These are phyloP conservation scores for Eolophus roseicapilla DNA, from an alignment of 2,113 vertebrate species.

Conservation along the genomic window DNA sequence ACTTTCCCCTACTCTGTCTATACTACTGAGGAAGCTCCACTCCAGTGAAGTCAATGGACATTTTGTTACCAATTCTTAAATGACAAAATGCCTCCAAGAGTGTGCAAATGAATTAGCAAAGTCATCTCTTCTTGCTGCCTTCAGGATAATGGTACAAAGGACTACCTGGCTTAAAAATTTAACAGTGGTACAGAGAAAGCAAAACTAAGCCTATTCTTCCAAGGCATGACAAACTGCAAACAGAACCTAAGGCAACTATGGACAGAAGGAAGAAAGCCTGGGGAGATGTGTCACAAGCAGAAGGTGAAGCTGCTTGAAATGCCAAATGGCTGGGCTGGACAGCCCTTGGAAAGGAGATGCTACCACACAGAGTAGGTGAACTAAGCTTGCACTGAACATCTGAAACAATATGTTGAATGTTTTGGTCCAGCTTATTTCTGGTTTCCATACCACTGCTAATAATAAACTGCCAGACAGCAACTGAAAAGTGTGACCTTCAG, in stretches of 20 bases:
- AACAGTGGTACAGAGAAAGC: not conserved
- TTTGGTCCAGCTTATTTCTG: not conserved
- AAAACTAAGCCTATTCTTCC: not conserved
- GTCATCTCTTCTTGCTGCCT: not conserved
- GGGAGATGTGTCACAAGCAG: not conserved
- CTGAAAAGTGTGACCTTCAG: not conserved
- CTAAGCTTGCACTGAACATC: not conserved
- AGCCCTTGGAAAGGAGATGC: not conserved
- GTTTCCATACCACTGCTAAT: not conserved
- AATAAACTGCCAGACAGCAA: conserved; percentile 3
- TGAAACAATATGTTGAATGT: not conserved
- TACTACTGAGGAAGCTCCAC: not conserved
- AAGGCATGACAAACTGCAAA: not conserved
- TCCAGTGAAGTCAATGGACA: not conserved
- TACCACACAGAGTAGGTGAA: not conserved
- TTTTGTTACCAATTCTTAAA: not conserved
- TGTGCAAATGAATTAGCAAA: not conserved
- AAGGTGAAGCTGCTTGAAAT: not conserved
- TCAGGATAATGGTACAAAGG: not conserved
- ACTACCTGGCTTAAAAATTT: not conserved
- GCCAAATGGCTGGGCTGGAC: not conserved
- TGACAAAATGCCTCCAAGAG: not conserved
- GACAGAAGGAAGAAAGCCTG: not conserved
- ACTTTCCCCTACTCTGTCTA: not conserved
- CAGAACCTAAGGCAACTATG: not conserved